Conservation (phyloP, 2,113 vertebrate species). For the Calyptomena viridis region DNA sequence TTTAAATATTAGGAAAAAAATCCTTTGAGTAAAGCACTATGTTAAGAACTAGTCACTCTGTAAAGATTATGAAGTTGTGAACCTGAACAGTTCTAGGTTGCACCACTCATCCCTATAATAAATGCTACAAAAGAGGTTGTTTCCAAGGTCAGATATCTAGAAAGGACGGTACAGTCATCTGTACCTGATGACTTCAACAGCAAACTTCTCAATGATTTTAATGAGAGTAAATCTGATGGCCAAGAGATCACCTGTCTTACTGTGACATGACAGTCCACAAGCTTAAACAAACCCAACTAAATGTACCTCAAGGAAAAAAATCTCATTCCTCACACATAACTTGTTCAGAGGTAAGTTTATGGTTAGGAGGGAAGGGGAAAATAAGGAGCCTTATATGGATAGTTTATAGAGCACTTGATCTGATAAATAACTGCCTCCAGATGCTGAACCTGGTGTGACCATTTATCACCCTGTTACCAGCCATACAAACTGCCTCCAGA, state of each 20-base stretch:
- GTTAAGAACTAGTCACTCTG: background rate
- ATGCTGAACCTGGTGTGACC: background rate
- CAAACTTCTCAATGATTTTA: background rate
- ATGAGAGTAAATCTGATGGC: background rate
- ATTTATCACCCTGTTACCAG: background rate
- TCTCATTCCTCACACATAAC: too few species aligned
- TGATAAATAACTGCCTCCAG: background rate
- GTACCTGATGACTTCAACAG: background rate
- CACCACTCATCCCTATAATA: background rate
- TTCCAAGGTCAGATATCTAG: background rate
- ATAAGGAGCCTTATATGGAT: background rate
- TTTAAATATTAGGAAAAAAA: background rate
- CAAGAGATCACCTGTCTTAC: background rate
- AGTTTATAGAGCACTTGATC: background rate
- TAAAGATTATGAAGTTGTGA: accelerated
- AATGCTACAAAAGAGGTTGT: background rate
- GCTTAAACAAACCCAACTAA: background rate
- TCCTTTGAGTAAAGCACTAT: accelerated
- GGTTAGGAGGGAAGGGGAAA: background rate
- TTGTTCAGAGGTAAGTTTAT: background rate
- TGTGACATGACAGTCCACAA: too few species aligned
- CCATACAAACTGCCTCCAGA: background rate
- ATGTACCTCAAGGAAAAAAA: background rate
- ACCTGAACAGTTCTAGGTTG: background rate
- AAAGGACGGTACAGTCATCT: background rate